Evolutionary conservation across 2,797 vertebrate genomes (phyloP).

Genomic region (Coregonus suidteri): DNA sequence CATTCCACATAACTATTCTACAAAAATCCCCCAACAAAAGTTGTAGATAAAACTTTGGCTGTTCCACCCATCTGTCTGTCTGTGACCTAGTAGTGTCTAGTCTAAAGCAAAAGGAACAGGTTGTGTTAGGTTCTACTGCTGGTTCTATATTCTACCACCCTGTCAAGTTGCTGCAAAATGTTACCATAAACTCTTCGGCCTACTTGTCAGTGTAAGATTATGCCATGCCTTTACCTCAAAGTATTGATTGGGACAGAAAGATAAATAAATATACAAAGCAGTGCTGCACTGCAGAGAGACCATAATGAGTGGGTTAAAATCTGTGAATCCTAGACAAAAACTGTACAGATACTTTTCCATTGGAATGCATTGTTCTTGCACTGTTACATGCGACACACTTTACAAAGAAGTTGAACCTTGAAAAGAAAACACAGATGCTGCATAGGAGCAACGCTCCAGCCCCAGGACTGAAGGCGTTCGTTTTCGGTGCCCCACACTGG

Average conservation of each 20-base stretch:
- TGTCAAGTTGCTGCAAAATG: neutral
- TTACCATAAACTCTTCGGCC: neutral
- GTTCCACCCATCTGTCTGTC: neutral
- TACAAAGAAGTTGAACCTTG: neutral
- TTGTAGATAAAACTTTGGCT: neutral
- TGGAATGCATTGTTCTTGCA: neutral
- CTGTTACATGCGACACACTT: neutral
- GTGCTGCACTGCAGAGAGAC: neutral
- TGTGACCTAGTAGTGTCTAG: neutral
- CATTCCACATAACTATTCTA: too few relatives aligned
- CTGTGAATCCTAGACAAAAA: neutral
- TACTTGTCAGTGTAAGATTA: neutral
- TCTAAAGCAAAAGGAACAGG: neutral
- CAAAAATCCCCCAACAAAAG: neutral
- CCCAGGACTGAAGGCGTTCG: conserved; percentile 7
- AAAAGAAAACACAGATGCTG: too few relatives aligned
- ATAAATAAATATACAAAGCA: neutral
- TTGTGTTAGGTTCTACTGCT: neutral
- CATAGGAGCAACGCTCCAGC: too few relatives aligned
- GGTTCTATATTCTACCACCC: neutral
- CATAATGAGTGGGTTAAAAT: neutral
- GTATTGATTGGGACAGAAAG: neutral
- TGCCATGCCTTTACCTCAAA: neutral
- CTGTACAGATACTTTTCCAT: neutral
- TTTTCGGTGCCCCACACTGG: conserved; percentile 24